Conservation (phyloP, 1,140 invertebrate genomes). For the Parasteatoda tepidariorum region DNA sequence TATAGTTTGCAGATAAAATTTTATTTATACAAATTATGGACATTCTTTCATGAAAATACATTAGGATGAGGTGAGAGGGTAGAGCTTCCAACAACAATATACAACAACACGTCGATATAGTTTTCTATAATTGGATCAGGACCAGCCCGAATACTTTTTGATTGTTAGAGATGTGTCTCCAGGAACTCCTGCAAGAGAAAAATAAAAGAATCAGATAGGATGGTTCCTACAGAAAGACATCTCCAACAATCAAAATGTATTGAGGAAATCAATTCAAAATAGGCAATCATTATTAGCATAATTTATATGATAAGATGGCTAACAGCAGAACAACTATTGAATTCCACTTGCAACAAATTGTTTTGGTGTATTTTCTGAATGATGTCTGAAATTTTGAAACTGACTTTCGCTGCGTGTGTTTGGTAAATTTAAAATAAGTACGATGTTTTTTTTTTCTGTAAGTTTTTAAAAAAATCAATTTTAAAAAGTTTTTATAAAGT, state of each 20-base stretch:
- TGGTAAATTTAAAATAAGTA: too few relatives aligned
- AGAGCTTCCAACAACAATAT: background rate
- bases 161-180: constrained; percentile 58
- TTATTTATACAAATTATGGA: constrained; percentile 50
- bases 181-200: constrained; percentile 46
- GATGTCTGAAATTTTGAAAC: too few relatives aligned
- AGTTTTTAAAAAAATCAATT: too few relatives aligned
- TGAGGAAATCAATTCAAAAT: too few relatives aligned
- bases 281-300: too few relatives aligned
- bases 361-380: too few relatives aligned
- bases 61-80: constrained; percentile 24
- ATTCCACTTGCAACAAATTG: too few relatives aligned
- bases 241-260: constrained; percentile 52
- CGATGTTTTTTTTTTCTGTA: too few relatives aligned
- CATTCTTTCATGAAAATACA: constrained; percentile 47
- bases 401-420: too few relatives aligned
- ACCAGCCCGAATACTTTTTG: constrained; percentile 59
- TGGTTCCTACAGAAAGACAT: constrained; percentile 41
- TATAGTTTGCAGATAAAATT: constrained; percentile 39
- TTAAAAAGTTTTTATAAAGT: too few relatives aligned
- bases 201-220: constrained; percentile 29
- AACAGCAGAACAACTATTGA: too few relatives aligned
- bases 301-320: too few relatives aligned
- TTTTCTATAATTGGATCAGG: constrained; percentile 22
- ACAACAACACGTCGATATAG: background rate